These are phyloP conservation scores for Cataglyphis livida DNA, from an alignment of 2,888 invertebrate species.

Conservation along the genomic window DNA sequence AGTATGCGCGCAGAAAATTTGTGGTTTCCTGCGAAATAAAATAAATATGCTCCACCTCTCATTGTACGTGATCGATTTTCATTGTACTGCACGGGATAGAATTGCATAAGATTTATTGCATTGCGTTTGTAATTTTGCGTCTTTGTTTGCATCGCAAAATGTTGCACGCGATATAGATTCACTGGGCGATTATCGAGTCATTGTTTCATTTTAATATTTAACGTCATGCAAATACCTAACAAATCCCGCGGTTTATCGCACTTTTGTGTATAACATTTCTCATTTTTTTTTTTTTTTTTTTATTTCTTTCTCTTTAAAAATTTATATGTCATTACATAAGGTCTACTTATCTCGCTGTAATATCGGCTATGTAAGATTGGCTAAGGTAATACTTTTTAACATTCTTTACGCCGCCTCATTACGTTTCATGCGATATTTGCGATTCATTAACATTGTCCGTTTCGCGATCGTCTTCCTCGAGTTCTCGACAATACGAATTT, in stretches of 20 bases:
- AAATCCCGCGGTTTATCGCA: slow-evolving; percentile 5
- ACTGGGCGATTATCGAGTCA: slow-evolving; percentile 19
- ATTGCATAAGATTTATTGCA: slow-evolving; percentile 32
- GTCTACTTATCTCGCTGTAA: slow-evolving; percentile 8
- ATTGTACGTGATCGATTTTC: slow-evolving; percentile 24
- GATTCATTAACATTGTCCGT: slow-evolving; percentile 6
- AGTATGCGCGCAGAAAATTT: slow-evolving; percentile 12
- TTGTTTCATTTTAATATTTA: slow-evolving; percentile 27
- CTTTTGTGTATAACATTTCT: background rate
- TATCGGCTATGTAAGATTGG: background rate
- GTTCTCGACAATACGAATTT: slow-evolving; percentile 10
- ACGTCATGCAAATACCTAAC: background rate
- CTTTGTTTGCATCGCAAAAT: slow-evolving; percentile 33
- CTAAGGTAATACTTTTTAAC: background rate
- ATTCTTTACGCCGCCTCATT: slow-evolving; percentile 18
- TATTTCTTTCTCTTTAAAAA: background rate
- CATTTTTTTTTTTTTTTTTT: background rate
- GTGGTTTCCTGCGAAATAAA: slow-evolving; percentile 43
- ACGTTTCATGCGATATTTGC: background rate
- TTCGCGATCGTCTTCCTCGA: background rate
- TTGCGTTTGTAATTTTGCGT: slow-evolving; percentile 28
- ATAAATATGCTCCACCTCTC: background rate
- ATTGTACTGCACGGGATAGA: background rate
- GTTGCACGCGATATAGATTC: slow-evolving; percentile 23
- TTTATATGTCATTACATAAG: background rate